phyloP scores from a whole-genome alignment of 2,888 invertebrate species.

The Choreutis nemorana region DNA sequence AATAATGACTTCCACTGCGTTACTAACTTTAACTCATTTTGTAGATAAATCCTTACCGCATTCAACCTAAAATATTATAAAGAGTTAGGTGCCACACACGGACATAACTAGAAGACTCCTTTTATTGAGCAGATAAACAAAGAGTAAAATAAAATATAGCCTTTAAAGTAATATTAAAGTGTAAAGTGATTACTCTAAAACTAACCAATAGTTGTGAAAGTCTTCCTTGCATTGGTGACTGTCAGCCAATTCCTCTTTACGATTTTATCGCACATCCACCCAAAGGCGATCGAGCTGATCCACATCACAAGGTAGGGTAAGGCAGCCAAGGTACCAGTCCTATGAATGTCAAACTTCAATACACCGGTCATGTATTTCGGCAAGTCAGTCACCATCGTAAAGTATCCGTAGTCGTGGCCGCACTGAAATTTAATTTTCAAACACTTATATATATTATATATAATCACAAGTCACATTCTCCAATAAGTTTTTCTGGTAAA shows the following conservation, averaged over 20 bases:
- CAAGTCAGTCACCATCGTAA: conserved; percentile 75
- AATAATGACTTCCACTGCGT: too few species aligned
- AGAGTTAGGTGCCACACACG: too few species aligned
- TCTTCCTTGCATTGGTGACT: conserved; percentile 67
- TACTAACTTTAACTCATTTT: too few species aligned
- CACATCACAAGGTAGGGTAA: conserved; percentile 74
- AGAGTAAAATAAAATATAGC: not conserved
- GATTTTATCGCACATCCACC: conserved; percentile 75
- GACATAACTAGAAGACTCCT: too few species aligned
- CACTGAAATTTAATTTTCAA: conserved; percentile 29
- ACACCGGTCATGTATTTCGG: conserved; percentile 76
- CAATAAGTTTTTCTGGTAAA: not conserved
- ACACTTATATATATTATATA: not conserved
- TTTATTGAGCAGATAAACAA: too few species aligned
- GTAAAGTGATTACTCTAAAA: conserved; percentile 2
- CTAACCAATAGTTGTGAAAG: conserved; percentile 74
- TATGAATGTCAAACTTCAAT: conserved; percentile 70
- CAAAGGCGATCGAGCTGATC: conserved; percentile 70
- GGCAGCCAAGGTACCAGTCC: conserved; percentile 70
- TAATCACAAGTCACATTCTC: not conserved
- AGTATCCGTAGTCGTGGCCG: conserved; percentile 77
- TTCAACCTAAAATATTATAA: too few species aligned
- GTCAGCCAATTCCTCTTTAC: conserved; percentile 67
- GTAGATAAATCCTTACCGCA: too few species aligned
- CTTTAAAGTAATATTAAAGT: not conserved